phyloP scores from a whole-genome alignment of 64 coral and sea anemone species.

The Porites lutea region DNA sequence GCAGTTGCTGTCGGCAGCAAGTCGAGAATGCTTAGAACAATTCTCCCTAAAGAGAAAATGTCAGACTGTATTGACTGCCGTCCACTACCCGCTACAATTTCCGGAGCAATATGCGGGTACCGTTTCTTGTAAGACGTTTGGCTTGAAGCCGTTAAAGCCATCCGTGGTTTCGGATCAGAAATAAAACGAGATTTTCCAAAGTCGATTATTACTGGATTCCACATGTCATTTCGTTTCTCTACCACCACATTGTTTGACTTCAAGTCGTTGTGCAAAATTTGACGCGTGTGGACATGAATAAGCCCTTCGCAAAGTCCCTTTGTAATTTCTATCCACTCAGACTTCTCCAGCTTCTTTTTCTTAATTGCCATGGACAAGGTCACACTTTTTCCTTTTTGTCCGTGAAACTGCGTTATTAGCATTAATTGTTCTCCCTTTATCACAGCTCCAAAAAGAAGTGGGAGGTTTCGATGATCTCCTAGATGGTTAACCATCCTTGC shows the following conservation, averaged over 20 bases:
- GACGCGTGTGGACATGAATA: neutral
- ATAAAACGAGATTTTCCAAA: constrained; percentile 39
- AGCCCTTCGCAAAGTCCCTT: neutral
- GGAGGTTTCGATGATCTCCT: neutral
- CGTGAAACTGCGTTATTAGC: neutral
- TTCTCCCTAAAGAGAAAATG: neutral
- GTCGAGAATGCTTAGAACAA: neutral
- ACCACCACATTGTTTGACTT: constrained; percentile 22
- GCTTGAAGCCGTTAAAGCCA: neutral
- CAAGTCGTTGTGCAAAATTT: constrained; percentile 13
- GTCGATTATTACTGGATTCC: constrained; percentile 45
- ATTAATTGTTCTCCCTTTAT: neutral
- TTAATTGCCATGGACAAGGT: neutral
- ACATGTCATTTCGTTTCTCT: constrained; percentile 14
- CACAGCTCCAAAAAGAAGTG: neutral
- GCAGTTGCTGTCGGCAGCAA: neutral
- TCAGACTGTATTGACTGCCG: neutral
- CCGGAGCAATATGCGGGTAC: constrained; percentile 50
- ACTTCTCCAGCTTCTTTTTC: neutral
- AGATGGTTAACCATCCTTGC: constrained; percentile 2
- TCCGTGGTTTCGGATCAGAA: neutral
- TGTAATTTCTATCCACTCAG: neutral
- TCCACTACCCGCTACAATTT: neutral
- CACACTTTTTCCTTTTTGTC: neutral
- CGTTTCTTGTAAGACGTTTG: too few species aligned